These are phyloP conservation scores for Antechinus flavipes DNA, from an alignment of 2,113 vertebrate genomes.

Conservation along the genomic window DNA sequence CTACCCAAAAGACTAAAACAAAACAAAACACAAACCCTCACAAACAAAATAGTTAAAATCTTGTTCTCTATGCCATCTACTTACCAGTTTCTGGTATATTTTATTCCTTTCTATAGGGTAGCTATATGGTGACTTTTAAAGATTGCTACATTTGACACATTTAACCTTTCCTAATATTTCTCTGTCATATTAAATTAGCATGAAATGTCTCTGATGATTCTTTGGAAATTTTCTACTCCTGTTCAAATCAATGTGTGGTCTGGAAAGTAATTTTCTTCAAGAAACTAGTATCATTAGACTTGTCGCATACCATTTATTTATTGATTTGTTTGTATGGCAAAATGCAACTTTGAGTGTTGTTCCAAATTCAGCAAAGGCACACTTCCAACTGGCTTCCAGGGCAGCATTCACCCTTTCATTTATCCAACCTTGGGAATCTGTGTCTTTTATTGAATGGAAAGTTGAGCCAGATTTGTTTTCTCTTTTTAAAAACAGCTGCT, in stretches of 20 bases:
- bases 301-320: slow-evolving; percentile 46
- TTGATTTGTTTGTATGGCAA: slow-evolving; percentile 74
- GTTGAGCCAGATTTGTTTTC: slow-evolving; percentile 61
- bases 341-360: slow-evolving; percentile 57
- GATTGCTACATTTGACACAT: slow-evolving; percentile 51
- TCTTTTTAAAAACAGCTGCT: slow-evolving; percentile 80
- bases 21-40: not conserved
- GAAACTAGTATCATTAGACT: slow-evolving; percentile 70
- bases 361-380: slow-evolving; percentile 65
- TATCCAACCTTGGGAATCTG: slow-evolving; percentile 69
- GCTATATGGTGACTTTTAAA: slow-evolving; percentile 23
- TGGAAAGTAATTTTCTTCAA: slow-evolving; percentile 56
- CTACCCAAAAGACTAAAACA: slow-evolving; percentile 23
- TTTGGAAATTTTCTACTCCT: slow-evolving; percentile 75
- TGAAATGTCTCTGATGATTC: slow-evolving; percentile 72
- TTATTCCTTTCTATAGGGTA: slow-evolving; percentile 60
- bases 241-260: slow-evolving; percentile 74
- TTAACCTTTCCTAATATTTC: slow-evolving; percentile 55
- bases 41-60: not conserved
- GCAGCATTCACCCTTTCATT: slow-evolving; percentile 62
- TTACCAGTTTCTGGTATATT: slow-evolving; percentile 64
- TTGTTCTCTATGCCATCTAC: slow-evolving; percentile 45
- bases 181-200: slow-evolving; percentile 76
- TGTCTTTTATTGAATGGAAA: slow-evolving; percentile 73
- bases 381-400: slow-evolving; percentile 71